Conservation (phyloP, 2,888 invertebrate genomes). For the Neuroscelio doddi region DNA sequence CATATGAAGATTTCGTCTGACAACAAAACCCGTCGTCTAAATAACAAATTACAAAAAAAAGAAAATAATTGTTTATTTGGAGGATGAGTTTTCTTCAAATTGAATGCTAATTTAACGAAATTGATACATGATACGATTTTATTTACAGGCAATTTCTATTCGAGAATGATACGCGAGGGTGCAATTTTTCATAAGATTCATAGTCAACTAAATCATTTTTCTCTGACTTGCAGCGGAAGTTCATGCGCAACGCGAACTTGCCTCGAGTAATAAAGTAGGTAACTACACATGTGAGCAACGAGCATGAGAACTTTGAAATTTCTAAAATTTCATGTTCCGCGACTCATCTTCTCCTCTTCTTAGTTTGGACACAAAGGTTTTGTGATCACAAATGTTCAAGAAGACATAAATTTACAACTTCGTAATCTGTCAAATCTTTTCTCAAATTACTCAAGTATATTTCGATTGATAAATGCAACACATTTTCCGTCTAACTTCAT, state of each 20-base stretch:
- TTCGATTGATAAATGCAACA: too few relatives aligned
- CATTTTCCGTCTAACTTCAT: too few relatives aligned
- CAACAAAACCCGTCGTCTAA: conserved; percentile 3
- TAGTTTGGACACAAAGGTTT: conserved; percentile 27
- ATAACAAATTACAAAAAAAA: not conserved
- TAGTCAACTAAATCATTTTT: conserved; percentile 30
- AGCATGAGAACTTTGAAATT: conserved; percentile 36
- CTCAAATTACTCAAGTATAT: too few relatives aligned
- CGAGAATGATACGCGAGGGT: conserved; percentile 13
- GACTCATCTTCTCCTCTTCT: conserved; percentile 29
- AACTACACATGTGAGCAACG: conserved; percentile 25
- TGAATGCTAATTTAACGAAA: conserved; percentile 8
- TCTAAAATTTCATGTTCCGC: conserved; percentile 33
- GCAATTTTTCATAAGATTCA: conserved; percentile 28
- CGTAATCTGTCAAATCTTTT: too few relatives aligned
- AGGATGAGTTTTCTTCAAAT: not conserved
- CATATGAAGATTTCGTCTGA: too few relatives aligned
- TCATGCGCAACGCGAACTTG: conserved; percentile 15
- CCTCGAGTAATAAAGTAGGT: conserved; percentile 30
- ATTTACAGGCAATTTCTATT: conserved; percentile 6
- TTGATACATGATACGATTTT: conserved; percentile 2
- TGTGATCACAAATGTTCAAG: conserved; percentile 13
- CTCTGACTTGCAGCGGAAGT: conserved; percentile 17
- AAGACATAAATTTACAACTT: too few relatives aligned
- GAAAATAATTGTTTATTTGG: not conserved